A percentile compares a stretch with the other conserved stretches of the same genome.
Evolutionary conservation across 2,888 invertebrate species (phyloP).

Genomic region (Agrotis exclamationis): DNA sequence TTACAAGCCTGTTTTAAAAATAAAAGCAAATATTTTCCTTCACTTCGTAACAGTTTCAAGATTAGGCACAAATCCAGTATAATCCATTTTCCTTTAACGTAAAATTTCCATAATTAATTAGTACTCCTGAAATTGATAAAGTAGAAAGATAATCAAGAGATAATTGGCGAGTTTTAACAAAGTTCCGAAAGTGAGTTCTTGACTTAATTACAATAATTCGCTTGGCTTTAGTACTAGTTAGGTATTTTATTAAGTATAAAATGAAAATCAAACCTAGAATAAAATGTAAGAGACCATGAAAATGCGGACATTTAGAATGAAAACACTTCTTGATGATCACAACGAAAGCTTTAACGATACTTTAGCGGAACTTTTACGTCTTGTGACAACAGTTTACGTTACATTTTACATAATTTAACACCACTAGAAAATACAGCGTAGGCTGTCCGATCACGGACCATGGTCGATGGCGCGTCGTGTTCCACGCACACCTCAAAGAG

Average conservation of each 20-base stretch:
- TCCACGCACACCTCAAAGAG: no score
- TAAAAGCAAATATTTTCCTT: neutral
- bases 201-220: slow-evolving; percentile 26
- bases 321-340: no score
- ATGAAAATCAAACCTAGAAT: neutral
- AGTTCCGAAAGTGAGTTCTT: slow-evolving; percentile 14
- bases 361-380: no score
- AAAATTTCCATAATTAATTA: slow-evolving; percentile 5
- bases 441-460: no score
- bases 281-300: neutral
- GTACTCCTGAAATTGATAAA: slow-evolving; percentile 17
- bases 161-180: neutral
- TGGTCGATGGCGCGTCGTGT: no score
- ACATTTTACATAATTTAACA: no score
- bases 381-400: no score
- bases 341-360: no score
- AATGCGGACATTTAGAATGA: neutral
- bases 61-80: neutral
- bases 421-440: no score
- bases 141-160: slow-evolving; percentile 22
- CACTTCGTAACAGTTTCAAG: no score
- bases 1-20: neutral
- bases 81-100: slow-evolving; percentile 2
- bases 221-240: neutral
- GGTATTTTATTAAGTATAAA: neutral